Conservation (phyloP, 1,140 invertebrate species). For the Rhagoletis zephyria region DNA sequence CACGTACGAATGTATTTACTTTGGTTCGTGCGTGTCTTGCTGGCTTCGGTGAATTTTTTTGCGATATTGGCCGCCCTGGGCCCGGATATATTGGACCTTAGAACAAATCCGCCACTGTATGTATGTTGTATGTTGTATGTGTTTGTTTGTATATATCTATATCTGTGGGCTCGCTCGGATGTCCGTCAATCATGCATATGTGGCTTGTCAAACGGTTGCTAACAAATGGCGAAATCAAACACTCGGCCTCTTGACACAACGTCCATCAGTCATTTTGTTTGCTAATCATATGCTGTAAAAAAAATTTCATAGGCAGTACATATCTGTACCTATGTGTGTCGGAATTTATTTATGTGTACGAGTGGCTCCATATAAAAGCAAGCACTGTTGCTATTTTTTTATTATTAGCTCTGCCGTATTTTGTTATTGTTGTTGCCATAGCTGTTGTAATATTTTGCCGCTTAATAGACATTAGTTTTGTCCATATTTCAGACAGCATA, state of each 20-base stretch:
- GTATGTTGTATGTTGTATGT: too few relatives aligned
- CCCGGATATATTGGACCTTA: too few relatives aligned
- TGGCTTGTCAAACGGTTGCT: conserved; percentile 39
- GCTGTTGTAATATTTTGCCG: conserved; percentile 12
- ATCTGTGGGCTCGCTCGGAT: background rate
- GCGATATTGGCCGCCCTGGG: too few relatives aligned
- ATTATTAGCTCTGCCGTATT: background rate
- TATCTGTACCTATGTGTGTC: background rate
- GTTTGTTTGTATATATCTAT: too few relatives aligned
- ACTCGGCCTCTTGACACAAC: conserved; percentile 38
- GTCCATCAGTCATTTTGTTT: conserved; percentile 39
- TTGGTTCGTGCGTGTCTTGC: too few relatives aligned
- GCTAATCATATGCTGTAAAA: conserved; percentile 38
- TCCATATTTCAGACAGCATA: conserved; percentile 17
- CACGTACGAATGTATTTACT: background rate
- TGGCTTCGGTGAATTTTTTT: too few relatives aligned
- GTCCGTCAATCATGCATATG: conserved; percentile 21
- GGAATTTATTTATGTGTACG: background rate
- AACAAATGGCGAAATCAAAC: conserved; percentile 45
- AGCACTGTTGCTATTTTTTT: background rate
- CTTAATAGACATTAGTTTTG: conserved; percentile 42
- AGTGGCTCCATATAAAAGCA: background rate
- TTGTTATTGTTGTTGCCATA: background rate
- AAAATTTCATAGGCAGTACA: background rate
- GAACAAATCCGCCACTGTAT: too few relatives aligned